A percentile compares a stretch with the other conserved stretches of the same genome.
phyloP scores from a whole-genome alignment of 2,113 vertebrate species.

The Hippocampus zosterae region DNA sequence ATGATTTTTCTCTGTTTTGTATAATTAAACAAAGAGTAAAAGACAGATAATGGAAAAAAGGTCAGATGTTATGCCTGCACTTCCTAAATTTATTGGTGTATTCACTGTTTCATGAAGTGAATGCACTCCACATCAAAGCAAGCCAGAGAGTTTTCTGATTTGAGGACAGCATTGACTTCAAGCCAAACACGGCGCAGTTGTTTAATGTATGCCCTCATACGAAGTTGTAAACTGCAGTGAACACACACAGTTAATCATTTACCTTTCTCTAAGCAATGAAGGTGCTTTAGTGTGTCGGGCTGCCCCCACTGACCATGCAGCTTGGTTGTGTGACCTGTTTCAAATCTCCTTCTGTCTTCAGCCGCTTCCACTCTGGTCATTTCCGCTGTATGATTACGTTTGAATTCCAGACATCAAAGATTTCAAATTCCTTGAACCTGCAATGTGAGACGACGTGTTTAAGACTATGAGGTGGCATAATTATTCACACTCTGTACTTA shows the following conservation, averaged over 20 bases:
- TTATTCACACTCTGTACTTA: no score
- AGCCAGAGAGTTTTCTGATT: no score
- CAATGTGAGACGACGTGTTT: slow-evolving; percentile 14
- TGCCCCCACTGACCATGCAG: neutral
- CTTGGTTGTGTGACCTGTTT: neutral
- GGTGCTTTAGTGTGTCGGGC: slow-evolving; percentile 22
- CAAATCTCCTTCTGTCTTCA: slow-evolving; percentile 3
- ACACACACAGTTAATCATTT: slow-evolving; percentile 28
- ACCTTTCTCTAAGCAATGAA: slow-evolving; percentile 40
- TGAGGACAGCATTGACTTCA: no score
- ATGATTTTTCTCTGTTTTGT: no score
- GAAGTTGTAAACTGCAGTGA: slow-evolving; percentile 10
- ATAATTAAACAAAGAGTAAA: no score
- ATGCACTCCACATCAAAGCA: no score
- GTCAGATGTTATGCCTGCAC: no score
- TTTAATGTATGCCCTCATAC: neutral
- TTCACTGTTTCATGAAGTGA: no score
- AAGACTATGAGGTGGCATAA: neutral
- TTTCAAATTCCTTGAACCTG: slow-evolving; percentile 42
- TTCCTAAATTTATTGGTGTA: no score
- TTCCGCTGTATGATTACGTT: slow-evolving; percentile 48
- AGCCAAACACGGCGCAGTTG: neutral
- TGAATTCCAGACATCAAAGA: slow-evolving; percentile 54
- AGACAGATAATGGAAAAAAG: no score
- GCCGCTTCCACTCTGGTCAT: slow-evolving; percentile 33